Base-by-base conservation (phyloP, 2,797 vertebrate genomes). In the Triplophysa yarkandensis region DNA sequence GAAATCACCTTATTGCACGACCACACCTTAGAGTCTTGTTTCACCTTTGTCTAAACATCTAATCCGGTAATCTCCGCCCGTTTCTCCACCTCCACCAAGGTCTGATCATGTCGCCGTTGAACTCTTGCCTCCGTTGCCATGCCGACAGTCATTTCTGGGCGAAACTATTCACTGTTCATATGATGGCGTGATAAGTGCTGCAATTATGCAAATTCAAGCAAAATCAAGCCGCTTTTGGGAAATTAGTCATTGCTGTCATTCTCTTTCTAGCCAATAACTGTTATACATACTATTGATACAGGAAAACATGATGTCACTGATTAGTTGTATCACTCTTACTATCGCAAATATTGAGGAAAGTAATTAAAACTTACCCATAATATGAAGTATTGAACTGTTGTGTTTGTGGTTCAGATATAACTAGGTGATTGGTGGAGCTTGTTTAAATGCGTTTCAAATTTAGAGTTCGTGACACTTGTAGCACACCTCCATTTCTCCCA, bases 171-270 rank as follows among this genome's bases (percentile, higher is more conserved):
- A 82, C 84, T 85, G 87, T 87, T 52, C 84, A 83, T 44, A 78
- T 81, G 86, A 89, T 89, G 81, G 86, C 28, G 62, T 36, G 85
- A 90, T 92, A 91, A 93, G 91, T 92, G 89, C 87, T 83, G 83
- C 87, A 92, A 92, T 93, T 92, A 93, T 92, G 92, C 87, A 89
- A 91, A 93, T 93, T 82, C 50, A 77, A 65, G 48, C 76, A 74
- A 68, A 80, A 76, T 81, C 76, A 85, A 87, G 89, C 85, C 87
- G 90, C 85, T 88, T 87, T 84, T 83, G 64, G 68, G 86, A 81
- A 88, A 44, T 86, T 81, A 77, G 77, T 84, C 81, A 78, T 69
- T 80, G 79, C 64, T 57, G 71, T 79, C 75, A 83, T 73, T 79
- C 78, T 75, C 72, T 77, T 81, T 70, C 61, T 25, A 57, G 34